Base-by-base conservation (phyloP, 2,797 vertebrate species). In the Coreius guichenoti region DNA sequence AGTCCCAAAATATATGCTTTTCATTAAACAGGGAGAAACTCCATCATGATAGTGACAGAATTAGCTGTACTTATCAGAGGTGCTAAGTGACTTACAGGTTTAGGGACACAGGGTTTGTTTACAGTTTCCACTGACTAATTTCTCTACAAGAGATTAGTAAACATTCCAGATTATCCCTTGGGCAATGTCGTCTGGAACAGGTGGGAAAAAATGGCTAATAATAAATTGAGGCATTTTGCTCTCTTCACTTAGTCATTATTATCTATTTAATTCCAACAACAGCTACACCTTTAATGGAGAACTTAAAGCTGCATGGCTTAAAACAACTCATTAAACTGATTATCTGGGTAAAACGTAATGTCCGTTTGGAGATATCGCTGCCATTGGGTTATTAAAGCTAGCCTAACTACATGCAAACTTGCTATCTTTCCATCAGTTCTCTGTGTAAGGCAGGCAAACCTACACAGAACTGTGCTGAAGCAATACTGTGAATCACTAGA, bases 121-220 rank as follows among this genome's bases (percentile, higher is more conserved):
- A 90, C 81, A 87, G 47, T 47, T 89, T 91, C 89, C 88, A 91
- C 86, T 58, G 87, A 91, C 90, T 93, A 90, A 93, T 93, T 92
- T 90, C 87, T 92, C 91, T 79, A 88, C 79, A 88, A 82, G 85
- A 92, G 84, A 92, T 93, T 93, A 91, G 84, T 85, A 87, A 91
- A 90, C 89, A 90, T 87, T 87, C 90, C 80, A 13, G 70, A 68
- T 83, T 86, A 78, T 91, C 90, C 90, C 90, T 86, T 72, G 75
- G 89, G 89, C 90, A 92, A 88, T 88, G 88, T 92, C 91, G 43
- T 70, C 80, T 76, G 68, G 21, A 87, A 87, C 86, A 83, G 82
- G 82, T 82, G 73, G 70, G 68, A 17, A 83, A 86, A 51, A 77
- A 33, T 33, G n/a, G 13, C 61, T 84, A 77, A 82, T 78, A 84